Percentiles rank a stretch among this genome's conserved stretches.
phyloP scores from a whole-genome alignment of 2,797 vertebrate genomes.

The Bothrops alternatus region DNA sequence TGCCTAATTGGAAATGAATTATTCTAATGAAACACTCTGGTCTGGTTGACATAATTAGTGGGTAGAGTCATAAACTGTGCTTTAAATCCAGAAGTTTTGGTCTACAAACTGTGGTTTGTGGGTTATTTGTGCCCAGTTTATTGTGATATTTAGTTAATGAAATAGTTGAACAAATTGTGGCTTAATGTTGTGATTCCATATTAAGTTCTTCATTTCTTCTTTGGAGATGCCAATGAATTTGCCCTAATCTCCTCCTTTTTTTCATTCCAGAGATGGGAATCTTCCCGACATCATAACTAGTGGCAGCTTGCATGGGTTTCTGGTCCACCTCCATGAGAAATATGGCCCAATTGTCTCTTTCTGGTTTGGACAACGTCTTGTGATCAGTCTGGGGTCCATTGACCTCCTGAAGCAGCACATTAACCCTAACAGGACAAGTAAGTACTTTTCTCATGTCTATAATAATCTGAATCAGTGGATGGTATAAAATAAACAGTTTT shows the following conservation, averaged over 20 bases:
- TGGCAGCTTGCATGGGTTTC: constrained; percentile 91
- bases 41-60: not conserved
- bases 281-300: constrained; percentile 88
- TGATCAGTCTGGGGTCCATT: constrained; percentile 89
- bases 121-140: not conserved
- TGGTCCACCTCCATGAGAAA: constrained; percentile 86
- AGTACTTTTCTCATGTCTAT: constrained; percentile 56
- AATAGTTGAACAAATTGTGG: not conserved
- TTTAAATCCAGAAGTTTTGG: not conserved
- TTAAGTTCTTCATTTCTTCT: not conserved
- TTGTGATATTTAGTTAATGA: not conserved
- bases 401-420: constrained; percentile 85
- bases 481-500: not conserved
- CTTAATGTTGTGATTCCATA: not conserved
- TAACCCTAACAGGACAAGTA: constrained; percentile 90
- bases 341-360: constrained; percentile 90
- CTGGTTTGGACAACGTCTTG: constrained; percentile 91
- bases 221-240: not conserved
- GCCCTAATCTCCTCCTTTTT: not conserved
- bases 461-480: not conserved
- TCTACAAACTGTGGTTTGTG: not conserved
- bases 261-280: constrained; percentile 86
- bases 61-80: not conserved
- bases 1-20: not conserved
- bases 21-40: not conserved